phyloP scores from a whole-genome alignment of 2,888 invertebrate genomes.

The Epinotia demarniana region DNA sequence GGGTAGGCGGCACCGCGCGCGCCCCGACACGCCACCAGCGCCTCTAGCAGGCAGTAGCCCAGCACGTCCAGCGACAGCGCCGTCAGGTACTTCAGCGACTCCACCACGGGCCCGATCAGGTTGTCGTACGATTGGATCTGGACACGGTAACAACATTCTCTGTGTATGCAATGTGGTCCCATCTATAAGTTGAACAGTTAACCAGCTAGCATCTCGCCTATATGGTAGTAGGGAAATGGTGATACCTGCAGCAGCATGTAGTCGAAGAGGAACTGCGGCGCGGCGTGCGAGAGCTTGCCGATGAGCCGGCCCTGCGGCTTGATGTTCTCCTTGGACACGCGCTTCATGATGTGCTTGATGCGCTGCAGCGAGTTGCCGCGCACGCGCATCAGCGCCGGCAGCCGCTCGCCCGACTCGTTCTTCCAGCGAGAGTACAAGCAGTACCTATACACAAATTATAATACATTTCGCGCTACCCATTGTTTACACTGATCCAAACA shows the following conservation, averaged over 20 bases:
- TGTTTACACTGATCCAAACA: too few species aligned
- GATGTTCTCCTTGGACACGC: slow-evolving; percentile 98
- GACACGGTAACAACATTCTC: slow-evolving; percentile 54
- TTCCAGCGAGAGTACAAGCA: slow-evolving; percentile 98
- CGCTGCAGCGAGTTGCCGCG: slow-evolving; percentile 95
- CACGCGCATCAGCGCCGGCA: slow-evolving; percentile 93
- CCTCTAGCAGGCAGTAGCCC: slow-evolving; percentile 97
- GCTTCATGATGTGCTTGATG: slow-evolving; percentile 98
- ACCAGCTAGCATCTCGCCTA: too few species aligned
- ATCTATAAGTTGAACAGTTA: too few species aligned
- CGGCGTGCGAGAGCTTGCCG: slow-evolving; percentile 98
- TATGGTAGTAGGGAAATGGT: not conserved
- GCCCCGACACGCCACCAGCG: slow-evolving; percentile 83
- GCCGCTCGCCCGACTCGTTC: slow-evolving; percentile 89
- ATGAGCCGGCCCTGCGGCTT: slow-evolving; percentile 98
- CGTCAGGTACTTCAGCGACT: slow-evolving; percentile 98
- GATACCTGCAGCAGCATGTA: slow-evolving; percentile 89
- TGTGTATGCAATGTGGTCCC: too few species aligned
- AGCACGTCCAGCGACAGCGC: slow-evolving; percentile 97
- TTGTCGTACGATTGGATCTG: slow-evolving; percentile 98
- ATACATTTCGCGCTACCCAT: too few species aligned
- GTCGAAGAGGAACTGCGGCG: slow-evolving; percentile 98
- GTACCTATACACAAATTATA: slow-evolving; percentile 82
- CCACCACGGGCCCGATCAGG: slow-evolving; percentile 97
- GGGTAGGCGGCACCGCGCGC: slow-evolving; percentile 95